Evolutionary conservation across 2,888 invertebrate species (phyloP).

Genomic region (Heteromurus nitidus): DNA sequence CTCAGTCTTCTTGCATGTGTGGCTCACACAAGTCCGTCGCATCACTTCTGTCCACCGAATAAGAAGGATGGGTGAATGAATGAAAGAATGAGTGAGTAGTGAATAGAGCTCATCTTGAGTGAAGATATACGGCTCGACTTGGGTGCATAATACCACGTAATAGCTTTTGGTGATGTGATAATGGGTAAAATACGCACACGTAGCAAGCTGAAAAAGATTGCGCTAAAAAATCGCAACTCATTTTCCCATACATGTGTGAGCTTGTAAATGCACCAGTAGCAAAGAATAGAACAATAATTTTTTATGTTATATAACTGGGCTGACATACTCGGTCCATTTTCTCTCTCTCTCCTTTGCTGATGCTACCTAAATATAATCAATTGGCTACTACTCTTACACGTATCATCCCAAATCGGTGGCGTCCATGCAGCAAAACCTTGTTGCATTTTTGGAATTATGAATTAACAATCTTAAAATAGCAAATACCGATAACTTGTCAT

Average conservation of each 20-base stretch:
- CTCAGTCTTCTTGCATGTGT: no score
- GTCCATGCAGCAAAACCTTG: slow-evolving; percentile 1
- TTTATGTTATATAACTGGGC: neutral
- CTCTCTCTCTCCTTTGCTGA: slow-evolving; percentile 2
- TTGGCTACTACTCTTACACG: neutral
- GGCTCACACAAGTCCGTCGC: neutral
- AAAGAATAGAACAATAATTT: no score
- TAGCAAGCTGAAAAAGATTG: slow-evolving; percentile 11
- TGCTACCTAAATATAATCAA: neutral
- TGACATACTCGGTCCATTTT: neutral
- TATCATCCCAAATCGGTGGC: neutral
- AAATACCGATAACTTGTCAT: neutral
- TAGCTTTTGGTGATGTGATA: slow-evolving; percentile 27
- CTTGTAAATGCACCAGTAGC: no score
- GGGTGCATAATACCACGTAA: slow-evolving; percentile 36
- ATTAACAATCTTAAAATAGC: neutral
- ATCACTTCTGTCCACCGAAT: neutral
- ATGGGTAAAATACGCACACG: slow-evolving; percentile 1
- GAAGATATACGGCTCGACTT: slow-evolving; percentile 23
- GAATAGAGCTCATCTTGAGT: slow-evolving; percentile 37
- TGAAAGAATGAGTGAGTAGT: slow-evolving; percentile 34
- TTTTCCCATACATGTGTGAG: slow-evolving; percentile 8
- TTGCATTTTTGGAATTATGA: neutral
- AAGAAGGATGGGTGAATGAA: slow-evolving; percentile 15
- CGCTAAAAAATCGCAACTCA: slow-evolving; percentile 38